A percentile compares a stretch with the other conserved stretches of the same genome.
phyloP scores from a whole-genome alignment of 2,888 invertebrate genomes.

The Leptopterna dolabrata region DNA sequence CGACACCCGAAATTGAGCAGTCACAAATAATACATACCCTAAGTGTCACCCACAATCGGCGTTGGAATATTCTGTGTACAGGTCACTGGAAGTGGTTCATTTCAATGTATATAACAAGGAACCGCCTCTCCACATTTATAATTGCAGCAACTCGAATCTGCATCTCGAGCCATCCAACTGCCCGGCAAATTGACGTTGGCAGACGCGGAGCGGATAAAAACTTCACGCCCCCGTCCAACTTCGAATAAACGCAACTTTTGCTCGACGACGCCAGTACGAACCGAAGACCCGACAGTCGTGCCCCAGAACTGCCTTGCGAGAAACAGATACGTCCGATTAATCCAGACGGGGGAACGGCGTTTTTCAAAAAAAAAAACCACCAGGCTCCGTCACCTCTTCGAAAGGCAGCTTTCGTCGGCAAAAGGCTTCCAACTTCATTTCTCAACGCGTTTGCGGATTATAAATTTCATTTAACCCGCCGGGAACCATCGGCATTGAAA shows the following conservation, averaged over 20 bases:
- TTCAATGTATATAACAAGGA: no score
- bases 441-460: neutral
- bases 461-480: neutral
- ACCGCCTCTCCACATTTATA: neutral
- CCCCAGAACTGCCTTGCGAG: neutral
- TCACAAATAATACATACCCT: no score
- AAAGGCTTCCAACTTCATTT: neutral
- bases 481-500: neutral
- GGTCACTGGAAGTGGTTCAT: no score
- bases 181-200: neutral
- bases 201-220: neutral
- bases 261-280: neutral
- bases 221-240: neutral
- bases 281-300: neutral
- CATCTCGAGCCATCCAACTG: neutral
- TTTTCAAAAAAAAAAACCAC: slow-evolving; percentile 7
- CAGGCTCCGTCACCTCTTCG: neutral
- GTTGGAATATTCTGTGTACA: no score
- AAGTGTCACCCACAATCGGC: no score
- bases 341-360: neutral
- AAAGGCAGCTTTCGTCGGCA: neutral
- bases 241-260: neutral
- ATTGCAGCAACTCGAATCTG: neutral
- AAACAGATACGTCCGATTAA: neutral
- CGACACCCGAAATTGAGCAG: no score